Percentiles rank a stretch among this genome's conserved stretches.
These are phyloP conservation scores for Philereme transversata DNA, from an alignment of 2,888 invertebrate genomes.

Conservation along the genomic window DNA sequence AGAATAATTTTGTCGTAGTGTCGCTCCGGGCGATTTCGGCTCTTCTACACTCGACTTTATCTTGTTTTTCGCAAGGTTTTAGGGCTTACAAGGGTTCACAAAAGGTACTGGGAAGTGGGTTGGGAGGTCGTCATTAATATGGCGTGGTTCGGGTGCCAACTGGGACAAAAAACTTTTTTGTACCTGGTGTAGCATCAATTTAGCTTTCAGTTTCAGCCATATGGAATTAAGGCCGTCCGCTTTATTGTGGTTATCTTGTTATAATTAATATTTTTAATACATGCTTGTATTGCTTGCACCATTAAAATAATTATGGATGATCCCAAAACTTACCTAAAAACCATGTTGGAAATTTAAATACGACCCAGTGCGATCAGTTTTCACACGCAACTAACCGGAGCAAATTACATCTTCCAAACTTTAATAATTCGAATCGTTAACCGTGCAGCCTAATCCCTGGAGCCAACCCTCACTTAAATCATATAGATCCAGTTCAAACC, in stretches of 20 bases:
- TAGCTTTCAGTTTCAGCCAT: too few species aligned
- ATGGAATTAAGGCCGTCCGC: too few species aligned
- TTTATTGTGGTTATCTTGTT: too few species aligned
- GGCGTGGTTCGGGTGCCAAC: constrained; percentile 3
- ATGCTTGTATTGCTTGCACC: too few species aligned
- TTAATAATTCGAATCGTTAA: constrained; percentile 1
- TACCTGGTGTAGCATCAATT: too few species aligned
- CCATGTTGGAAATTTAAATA: too few species aligned
- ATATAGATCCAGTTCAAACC: constrained; percentile 22
- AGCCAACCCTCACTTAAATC: constrained; percentile 6
- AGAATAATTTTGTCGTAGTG: constrained; percentile 31
- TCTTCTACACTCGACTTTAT: constrained; percentile 30
- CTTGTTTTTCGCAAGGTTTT: constrained; percentile 28
- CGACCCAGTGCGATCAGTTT: too few species aligned
- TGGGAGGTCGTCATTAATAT: constrained; percentile 21
- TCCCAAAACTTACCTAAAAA: too few species aligned
- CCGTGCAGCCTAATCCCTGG: constrained; percentile 8
- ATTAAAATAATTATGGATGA: too few species aligned
- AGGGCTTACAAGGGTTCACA: constrained; percentile 25
- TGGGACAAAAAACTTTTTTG: neutral
- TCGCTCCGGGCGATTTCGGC: constrained; percentile 29
- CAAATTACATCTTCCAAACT: too few species aligned
- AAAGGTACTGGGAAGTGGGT: constrained; percentile 20
- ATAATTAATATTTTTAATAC: too few species aligned
- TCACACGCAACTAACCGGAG: too few species aligned